Conservation (phyloP, 1,140 invertebrate species). For the Phortica variegata region DNA sequence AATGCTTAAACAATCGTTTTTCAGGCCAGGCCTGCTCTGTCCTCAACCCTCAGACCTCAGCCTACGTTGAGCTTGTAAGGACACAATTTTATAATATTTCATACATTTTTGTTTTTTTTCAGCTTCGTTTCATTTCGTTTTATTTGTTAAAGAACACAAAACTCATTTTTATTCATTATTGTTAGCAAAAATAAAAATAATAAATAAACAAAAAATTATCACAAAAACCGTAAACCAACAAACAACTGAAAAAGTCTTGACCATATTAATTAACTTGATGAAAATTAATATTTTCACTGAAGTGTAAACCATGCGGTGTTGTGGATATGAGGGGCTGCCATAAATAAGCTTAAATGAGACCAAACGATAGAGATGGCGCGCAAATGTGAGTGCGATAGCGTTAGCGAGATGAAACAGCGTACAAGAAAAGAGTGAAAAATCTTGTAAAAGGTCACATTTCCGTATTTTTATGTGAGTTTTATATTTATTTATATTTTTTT, state of each 20-base stretch:
- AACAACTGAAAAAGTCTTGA: no score
- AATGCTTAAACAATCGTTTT: slow-evolving; percentile 2
- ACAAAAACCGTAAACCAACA: no score
- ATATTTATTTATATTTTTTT: no score
- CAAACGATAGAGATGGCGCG: background rate
- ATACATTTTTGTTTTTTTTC: background rate
- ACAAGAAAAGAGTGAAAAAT: slow-evolving; percentile 13
- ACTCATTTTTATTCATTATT: slow-evolving; percentile 34
- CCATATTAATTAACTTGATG: slow-evolving; percentile 55
- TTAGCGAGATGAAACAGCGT: background rate
- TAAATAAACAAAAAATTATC: no score
- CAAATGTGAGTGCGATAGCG: background rate
- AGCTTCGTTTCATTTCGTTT: slow-evolving; percentile 2
- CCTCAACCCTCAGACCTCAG: slow-evolving; percentile 23
- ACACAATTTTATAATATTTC: no score
- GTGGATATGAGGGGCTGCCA: background rate
- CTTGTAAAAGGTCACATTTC: slow-evolving; percentile 13
- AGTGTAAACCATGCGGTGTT: background rate
- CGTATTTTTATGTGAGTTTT: background rate
- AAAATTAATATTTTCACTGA: slow-evolving; percentile 46
- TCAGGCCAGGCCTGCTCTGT: slow-evolving; percentile 19
- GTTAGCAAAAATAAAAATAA: slow-evolving; percentile 6
- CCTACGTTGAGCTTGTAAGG: no score
- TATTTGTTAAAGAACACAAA: slow-evolving; percentile 29
- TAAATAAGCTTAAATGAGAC: background rate